Evolutionary conservation across 2,888 invertebrate species (phyloP), one percentile per base, ranked within the genome.

Genomic region (Dendrolimus pini): DNA sequence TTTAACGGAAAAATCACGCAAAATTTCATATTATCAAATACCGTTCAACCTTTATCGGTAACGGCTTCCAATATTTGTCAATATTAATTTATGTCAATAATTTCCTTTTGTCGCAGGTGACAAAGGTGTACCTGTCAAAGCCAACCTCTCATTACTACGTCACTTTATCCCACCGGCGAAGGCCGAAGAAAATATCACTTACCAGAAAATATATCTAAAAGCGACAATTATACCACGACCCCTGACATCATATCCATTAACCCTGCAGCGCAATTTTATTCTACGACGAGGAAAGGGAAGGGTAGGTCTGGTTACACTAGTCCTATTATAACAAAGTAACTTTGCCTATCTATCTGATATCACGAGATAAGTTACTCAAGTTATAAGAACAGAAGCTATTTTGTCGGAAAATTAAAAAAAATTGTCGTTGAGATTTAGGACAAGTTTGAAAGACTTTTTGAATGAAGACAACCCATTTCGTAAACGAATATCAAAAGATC

Each of bases 121-220:
- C 77, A 82, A 78, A 80, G 81, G 75, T 83, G 77, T 83, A 68
- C 69, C 77, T 85, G 84, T 84, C 87, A 84, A 81, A 85, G 81
- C 74, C 80, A 80, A 72, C 67, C 63, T 69, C 74, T 81, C 72
- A 76, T 83, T 83, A 85, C 73, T 47, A 71, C 64, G 74, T 76
- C 74, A 77, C 68, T 72, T 80, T 77, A 78, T 74, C 72, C 72
- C 65, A 55, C 54, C 62, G n/a, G 64, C 69, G 66, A 70, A 77
- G 73, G 72, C 66, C 67, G 62, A 60, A 67, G 74, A 78, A 81
- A 83, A 84, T 85, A 85, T 85, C 79, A 75, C 72, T 80, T 82
- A 78, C 82, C 77, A 77, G 79, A 79, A 80, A 77, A 79, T 77
- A 76, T 76, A 77, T 72, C 74, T 67, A 67, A 73, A 74, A 73